Conservation (phyloP, 2,797 vertebrate species). For the Tokudaia muenninki region DNA sequence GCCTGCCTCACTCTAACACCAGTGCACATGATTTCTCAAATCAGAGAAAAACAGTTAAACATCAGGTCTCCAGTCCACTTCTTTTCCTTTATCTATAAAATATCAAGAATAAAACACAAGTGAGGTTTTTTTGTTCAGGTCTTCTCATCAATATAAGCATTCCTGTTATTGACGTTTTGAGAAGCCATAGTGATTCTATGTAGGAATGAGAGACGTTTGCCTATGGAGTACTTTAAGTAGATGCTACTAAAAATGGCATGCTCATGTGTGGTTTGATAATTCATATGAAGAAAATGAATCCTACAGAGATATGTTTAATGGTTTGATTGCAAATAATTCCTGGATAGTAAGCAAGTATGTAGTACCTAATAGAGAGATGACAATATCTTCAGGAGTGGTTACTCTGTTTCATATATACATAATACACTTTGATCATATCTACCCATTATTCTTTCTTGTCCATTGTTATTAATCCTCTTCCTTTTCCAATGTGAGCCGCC, state of each 20-base stretch:
- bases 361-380: neutral
- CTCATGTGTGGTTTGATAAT: neutral
- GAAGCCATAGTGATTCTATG: neutral
- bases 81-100: conserved; percentile 11
- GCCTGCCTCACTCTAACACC: neutral
- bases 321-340: neutral
- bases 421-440: neutral
- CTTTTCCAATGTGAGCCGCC: neutral
- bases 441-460: neutral
- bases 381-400: neutral
- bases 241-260: neutral
- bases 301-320: neutral
- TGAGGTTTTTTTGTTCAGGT: neutral
- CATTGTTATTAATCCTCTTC: neutral
- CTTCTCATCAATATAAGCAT: neutral
- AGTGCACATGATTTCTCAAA: neutral
- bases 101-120: neutral
- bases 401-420: neutral
- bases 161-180: neutral
- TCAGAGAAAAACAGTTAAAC: neutral
- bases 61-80: neutral
- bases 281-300: conserved; percentile 23
- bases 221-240: neutral
- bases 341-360: neutral
- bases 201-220: neutral